Base-by-base conservation (phyloP, 2,888 invertebrate species). In the Cylloceria caligata region DNA sequence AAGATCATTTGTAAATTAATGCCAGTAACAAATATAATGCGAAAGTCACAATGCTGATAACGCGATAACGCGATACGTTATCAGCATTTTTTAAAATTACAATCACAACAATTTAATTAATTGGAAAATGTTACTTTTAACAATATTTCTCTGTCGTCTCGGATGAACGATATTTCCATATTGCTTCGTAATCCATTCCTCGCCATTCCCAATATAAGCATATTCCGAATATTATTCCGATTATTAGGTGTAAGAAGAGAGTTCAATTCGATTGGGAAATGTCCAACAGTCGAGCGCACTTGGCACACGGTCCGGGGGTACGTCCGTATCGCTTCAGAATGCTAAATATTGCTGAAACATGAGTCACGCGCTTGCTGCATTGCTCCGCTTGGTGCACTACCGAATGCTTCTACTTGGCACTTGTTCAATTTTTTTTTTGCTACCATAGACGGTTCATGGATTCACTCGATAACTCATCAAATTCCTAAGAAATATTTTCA, bases 331-430 rank as follows among this genome's bases (percentile, higher is more conserved):
- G 85, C 85, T 52, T 62, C 78, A 86, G 89, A 89, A 89, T 89
- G 88, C 81, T 86, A 89, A 89, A 88, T 89, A 89, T 89, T 88
- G 81, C 85, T 86, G 85, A 88, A 87, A 88, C 85, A 81, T 89
- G 88, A 89, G 87, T 89, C 89, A 88, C 80, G 79, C 69, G 36
- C 34, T 69, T 78, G 62, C 60, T 62, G 49, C 36, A 24, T n/a
- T n/a, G n/a, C n/a, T n/a, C n/a, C n/a, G n/a, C n/a, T 5, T 64
- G 55, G 49, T 55, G 24, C 69, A 67, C 67, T 52, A 16, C 42
- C 57, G 27, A 30, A 57, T 9, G 30, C 27, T 65, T 64, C 74
- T 19, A 73, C 69, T n/a, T 77, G 49, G 73, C 27, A 65, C 65
- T 80, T 49, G 16, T 39, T 60, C 47, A 19, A 21, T 0, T 52